Percentiles rank a stretch among this genome's conserved stretches.
These are phyloP conservation scores for Cranoglanis bouderius DNA, from an alignment of 2,113 vertebrate genomes.

Conservation along the genomic window DNA sequence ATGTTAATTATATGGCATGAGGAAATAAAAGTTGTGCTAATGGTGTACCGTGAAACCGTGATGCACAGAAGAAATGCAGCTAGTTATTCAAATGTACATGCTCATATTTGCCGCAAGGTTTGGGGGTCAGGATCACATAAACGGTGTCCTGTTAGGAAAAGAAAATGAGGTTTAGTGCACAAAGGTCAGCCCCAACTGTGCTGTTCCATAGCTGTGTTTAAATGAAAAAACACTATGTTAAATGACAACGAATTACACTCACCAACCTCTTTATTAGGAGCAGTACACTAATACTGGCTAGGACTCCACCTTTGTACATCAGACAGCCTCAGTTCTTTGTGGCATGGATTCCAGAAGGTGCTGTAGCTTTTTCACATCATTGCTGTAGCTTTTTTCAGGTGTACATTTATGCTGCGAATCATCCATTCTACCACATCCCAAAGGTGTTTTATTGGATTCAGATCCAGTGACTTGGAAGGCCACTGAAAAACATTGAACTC, in stretches of 20 bases:
- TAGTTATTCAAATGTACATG: slow-evolving; percentile 27
- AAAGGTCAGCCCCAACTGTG: slow-evolving; percentile 32
- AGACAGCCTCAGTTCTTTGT: background rate
- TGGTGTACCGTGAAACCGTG: slow-evolving; percentile 2
- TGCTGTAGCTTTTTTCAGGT: background rate
- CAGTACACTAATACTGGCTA: background rate
- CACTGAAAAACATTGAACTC: background rate
- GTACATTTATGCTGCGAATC: too few species aligned
- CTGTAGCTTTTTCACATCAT: too few species aligned
- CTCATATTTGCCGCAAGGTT: slow-evolving; percentile 25
- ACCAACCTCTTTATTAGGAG: background rate
- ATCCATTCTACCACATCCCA: background rate
- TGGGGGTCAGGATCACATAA: slow-evolving; percentile 29
- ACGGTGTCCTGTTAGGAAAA: slow-evolving; percentile 30
- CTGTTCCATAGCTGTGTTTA: background rate
- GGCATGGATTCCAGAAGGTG: background rate
- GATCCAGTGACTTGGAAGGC: background rate
- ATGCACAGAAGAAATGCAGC: background rate
- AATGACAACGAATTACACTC: background rate
- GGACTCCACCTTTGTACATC: background rate
- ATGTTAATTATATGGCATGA: slow-evolving; percentile 26
- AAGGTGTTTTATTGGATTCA: background rate
- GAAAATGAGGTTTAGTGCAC: slow-evolving; percentile 25
- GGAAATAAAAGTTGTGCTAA: slow-evolving; percentile 33
- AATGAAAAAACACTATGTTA: background rate